Conservation (phyloP, 2,888 invertebrate genomes). For the Himalopsyche anomala region DNA sequence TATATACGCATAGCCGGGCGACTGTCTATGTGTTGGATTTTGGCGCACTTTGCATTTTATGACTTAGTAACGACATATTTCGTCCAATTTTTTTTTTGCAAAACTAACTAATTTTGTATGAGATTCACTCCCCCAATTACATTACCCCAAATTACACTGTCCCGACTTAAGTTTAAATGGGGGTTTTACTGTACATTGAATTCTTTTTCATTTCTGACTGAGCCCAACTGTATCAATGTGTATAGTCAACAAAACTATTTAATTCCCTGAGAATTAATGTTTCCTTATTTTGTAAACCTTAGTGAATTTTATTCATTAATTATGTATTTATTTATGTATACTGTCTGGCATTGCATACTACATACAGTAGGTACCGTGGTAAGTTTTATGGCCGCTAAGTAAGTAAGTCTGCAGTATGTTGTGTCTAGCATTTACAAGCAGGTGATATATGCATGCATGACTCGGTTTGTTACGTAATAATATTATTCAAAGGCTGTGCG, state of each 20-base stretch:
- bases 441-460: conserved; percentile 40
- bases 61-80: too few relatives aligned
- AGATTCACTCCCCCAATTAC: too few relatives aligned
- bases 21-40: too few relatives aligned
- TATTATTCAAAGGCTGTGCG: conserved; percentile 27
- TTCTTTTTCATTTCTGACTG: too few relatives aligned
- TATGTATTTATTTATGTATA: conserved; percentile 37
- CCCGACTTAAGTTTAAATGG: too few relatives aligned
- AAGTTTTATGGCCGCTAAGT: conserved; percentile 1
- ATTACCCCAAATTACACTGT: too few relatives aligned
- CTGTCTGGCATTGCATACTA: background rate
- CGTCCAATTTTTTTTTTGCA: too few relatives aligned
- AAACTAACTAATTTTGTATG: too few relatives aligned
- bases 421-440: conserved; percentile 29
- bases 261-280: background rate
- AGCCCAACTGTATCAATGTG: too few relatives aligned
- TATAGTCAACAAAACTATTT: background rate
- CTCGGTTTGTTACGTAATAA: conserved; percentile 35
- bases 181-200: too few relatives aligned
- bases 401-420: conserved; percentile 12
- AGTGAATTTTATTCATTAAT: background rate
- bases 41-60: too few relatives aligned
- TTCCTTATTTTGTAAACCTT: background rate
- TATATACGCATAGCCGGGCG: too few relatives aligned
- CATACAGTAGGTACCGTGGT: background rate